A percentile compares a stretch with the other conserved stretches of the same genome.
Conservation (phyloP, 1,140 invertebrate genomes). For the Trachymyrmex septentrionalis region DNA sequence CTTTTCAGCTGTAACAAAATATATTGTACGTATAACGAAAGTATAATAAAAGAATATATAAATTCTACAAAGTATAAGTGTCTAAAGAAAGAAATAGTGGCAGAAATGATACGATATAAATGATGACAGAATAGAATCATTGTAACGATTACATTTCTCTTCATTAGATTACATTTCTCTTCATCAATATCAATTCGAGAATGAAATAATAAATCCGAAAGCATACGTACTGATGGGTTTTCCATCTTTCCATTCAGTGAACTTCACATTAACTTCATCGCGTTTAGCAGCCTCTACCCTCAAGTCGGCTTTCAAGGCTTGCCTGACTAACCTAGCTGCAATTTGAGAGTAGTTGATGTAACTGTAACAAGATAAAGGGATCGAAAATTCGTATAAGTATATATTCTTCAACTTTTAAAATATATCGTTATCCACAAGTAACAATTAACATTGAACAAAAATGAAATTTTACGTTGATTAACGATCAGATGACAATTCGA, state of each 20-base stretch:
- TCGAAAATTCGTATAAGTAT: not conserved
- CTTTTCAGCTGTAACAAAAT: conserved; percentile 79
- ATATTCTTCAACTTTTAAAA: conserved; percentile 18
- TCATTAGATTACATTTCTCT: not conserved
- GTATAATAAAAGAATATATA: conserved; percentile 27
- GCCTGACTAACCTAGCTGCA: conserved; percentile 92
- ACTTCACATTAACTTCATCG: conserved; percentile 91
- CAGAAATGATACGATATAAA: not conserved
- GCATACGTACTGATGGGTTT: conserved; percentile 92
- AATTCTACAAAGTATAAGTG: not conserved
- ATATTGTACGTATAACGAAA: conserved; percentile 37
- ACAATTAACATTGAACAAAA: conserved; percentile 36
- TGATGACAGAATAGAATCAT: not conserved
- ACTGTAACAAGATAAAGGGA: conserved; percentile 87
- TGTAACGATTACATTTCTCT: not conserved
- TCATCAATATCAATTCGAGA: not conserved
- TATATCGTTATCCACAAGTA: conserved; percentile 37
- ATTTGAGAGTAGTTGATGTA: conserved; percentile 98
- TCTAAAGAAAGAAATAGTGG: not conserved
- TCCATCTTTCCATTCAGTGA: conserved; percentile 95
- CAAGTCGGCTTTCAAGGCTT: conserved; percentile 92
- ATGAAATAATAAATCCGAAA: conserved; percentile 22
- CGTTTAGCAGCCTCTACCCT: conserved; percentile 92
- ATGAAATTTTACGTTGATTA: conserved; percentile 53
- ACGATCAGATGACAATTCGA: conserved; percentile 35